Conservation (phyloP, 1,140 invertebrate species). For the Pachypeltis micranthus region DNA sequence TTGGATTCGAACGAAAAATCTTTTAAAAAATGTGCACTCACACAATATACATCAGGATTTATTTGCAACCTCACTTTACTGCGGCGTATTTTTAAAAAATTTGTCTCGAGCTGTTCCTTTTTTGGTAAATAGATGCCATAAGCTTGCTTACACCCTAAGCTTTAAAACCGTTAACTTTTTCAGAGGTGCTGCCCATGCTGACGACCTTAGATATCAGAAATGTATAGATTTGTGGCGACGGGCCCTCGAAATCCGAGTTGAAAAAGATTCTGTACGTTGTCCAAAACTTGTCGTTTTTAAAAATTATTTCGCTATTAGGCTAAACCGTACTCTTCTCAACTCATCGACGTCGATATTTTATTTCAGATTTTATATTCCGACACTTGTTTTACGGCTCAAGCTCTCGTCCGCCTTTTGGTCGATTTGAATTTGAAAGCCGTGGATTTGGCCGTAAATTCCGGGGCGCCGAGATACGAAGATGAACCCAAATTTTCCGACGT, state of each 20-base stretch:
- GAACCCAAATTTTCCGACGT: constrained; percentile 59
- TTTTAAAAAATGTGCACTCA: too few species aligned
- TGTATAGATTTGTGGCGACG: constrained; percentile 77
- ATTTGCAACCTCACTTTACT: too few species aligned
- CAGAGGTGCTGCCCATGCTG: constrained; percentile 74
- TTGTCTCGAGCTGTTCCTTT: too few species aligned
- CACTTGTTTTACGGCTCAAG: constrained; percentile 71
- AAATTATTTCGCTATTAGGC: not conserved
- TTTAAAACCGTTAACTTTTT: not conserved
- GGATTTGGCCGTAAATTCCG: constrained; percentile 39
- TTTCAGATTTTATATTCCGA: constrained; percentile 48
- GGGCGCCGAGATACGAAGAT: constrained; percentile 27
- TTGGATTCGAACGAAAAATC: too few species aligned
- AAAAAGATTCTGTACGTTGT: constrained; percentile 53
- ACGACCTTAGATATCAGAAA: constrained; percentile 66
- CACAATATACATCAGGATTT: too few species aligned
- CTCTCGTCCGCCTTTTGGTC: constrained; percentile 61
- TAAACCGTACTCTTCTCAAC: not conserved
- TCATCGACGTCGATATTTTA: constrained; percentile 5
- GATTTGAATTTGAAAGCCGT: constrained; percentile 56
- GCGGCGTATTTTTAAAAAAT: too few species aligned
- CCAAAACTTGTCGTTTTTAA: not conserved
- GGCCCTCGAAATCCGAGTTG: constrained; percentile 62
- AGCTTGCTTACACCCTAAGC: too few species aligned
- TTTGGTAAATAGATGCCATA: too few species aligned